Evolutionary conservation across 2,797 vertebrate species (phyloP).

Genomic region (Ispidina lecontei): DNA sequence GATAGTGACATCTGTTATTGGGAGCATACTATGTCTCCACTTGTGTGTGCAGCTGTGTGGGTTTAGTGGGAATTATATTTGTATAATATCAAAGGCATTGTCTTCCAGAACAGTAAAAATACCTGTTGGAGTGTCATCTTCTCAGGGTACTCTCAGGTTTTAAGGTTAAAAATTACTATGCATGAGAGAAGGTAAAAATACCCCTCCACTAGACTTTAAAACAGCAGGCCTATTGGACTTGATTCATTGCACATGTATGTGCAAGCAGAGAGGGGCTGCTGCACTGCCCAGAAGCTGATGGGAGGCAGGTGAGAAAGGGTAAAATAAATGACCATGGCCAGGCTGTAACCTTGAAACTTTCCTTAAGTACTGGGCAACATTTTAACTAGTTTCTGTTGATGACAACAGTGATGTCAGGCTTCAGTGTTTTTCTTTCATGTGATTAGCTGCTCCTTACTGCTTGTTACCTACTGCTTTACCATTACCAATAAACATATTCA

Average conservation of each 20-base stretch:
- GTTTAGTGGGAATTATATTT: neutral
- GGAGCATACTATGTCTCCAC: neutral
- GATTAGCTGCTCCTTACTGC: neutral
- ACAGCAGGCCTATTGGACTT: neutral
- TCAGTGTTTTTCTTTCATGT: neutral
- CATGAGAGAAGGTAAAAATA: neutral
- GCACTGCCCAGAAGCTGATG: neutral
- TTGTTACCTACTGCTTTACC: neutral
- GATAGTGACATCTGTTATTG: neutral
- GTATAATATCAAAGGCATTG: neutral
- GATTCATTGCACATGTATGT: fast-evolving
- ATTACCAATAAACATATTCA: neutral
- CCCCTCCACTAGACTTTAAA: neutral
- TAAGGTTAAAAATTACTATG: neutral
- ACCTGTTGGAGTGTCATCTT: neutral
- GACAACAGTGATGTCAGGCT: neutral
- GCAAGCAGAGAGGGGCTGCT: neutral
- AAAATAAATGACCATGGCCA: neutral
- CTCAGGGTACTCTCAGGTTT: neutral
- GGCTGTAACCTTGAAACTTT: neutral
- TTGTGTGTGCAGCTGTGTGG: neutral
- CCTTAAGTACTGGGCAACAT: neutral
- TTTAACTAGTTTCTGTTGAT: neutral
- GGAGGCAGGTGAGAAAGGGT: neutral
- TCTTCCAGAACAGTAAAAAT: neutral